Percentiles rank a stretch among this genome's conserved stretches.
These are phyloP conservation scores for Ellobius talpinus DNA, from an alignment of 2,113 vertebrate species.

Conservation along the genomic window DNA sequence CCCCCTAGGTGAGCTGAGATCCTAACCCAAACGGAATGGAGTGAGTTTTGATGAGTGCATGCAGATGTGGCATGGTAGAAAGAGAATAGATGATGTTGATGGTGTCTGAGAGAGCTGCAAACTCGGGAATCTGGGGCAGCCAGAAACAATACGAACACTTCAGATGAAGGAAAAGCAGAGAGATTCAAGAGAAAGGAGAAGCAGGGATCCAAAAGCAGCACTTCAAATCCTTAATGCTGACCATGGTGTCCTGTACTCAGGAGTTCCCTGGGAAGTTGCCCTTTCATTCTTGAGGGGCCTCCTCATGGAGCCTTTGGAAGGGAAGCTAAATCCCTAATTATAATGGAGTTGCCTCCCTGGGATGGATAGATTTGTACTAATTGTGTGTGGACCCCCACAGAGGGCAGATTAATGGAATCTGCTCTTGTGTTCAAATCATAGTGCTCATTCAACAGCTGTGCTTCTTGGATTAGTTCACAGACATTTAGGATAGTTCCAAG, in stretches of 20 bases:
- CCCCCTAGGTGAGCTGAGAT: not conserved
- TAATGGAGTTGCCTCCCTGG: constrained; percentile 18
- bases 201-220: not conserved
- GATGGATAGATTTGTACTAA: constrained; percentile 32
- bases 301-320: not conserved
- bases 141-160: not conserved
- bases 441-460: constrained; percentile 42
- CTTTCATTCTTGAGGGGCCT: not conserved
- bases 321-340: constrained; percentile 8
- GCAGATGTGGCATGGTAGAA: not conserved
- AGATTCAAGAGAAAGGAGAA: not conserved
- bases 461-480: constrained; percentile 55
- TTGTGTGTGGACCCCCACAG: not conserved
- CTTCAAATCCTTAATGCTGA: not conserved
- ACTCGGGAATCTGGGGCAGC: not conserved
- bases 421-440: constrained; percentile 42
- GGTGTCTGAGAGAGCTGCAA: not conserved
- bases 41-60: not conserved
- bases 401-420: constrained; percentile 55
- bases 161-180: not conserved
- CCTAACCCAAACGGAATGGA: not conserved
- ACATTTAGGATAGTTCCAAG: constrained; percentile 4
- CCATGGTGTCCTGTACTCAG: not conserved
- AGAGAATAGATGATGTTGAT: not conserved
- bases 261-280: not conserved